These are phyloP conservation scores for Alexandromys fortis DNA, from an alignment of 2,113 vertebrate genomes.

Conservation along the genomic window DNA sequence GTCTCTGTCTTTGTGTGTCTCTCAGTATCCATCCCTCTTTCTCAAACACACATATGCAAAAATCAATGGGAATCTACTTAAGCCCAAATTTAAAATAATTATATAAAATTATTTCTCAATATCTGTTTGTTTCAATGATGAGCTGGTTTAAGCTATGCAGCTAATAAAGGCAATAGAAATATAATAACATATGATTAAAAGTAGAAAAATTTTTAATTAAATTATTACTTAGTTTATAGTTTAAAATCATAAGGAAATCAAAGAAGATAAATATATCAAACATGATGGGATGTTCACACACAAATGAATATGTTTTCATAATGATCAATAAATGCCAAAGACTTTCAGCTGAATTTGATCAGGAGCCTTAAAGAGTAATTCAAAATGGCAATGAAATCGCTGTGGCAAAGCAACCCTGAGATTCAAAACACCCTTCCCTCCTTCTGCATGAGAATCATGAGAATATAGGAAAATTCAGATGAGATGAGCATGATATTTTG, in stretches of 20 bases:
- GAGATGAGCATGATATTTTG: not conserved
- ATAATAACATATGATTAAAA: conserved; percentile 13
- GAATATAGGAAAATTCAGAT: not conserved
- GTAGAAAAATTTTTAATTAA: not conserved
- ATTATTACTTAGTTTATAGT: not conserved
- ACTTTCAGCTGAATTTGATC: not conserved
- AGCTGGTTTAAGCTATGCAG: not conserved
- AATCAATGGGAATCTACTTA: not conserved
- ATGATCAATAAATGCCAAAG: not conserved
- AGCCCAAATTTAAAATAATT: not conserved
- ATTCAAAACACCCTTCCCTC: not conserved
- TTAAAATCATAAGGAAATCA: not conserved
- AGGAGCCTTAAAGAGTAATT: not conserved
- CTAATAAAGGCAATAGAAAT: not conserved
- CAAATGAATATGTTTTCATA: not conserved
- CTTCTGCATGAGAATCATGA: not conserved
- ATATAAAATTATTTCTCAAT: conserved; percentile 10
- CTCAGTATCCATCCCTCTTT: not conserved
- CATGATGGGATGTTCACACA: not conserved
- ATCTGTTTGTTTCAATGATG: not conserved
- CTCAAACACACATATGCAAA: not conserved
- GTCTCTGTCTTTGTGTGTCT: not conserved
- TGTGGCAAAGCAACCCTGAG: not conserved
- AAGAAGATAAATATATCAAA: conserved; percentile 11
- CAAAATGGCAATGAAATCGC: not conserved